Conservation (phyloP, 2,888 invertebrate species). For the Litoditis marina region DNA sequence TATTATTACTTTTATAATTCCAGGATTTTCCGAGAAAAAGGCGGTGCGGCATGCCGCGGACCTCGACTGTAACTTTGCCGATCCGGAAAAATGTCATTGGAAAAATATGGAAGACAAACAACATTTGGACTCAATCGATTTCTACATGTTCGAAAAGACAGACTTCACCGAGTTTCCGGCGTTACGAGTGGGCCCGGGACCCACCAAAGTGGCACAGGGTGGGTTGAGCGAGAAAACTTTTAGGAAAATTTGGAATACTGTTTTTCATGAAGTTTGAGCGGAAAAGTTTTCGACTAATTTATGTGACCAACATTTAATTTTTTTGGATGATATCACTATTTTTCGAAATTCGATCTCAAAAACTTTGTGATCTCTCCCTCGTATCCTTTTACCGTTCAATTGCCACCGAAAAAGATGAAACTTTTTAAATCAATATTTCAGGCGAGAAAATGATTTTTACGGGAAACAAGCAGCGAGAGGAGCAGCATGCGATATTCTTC, state of each 20-base stretch:
- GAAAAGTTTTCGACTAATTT: no score
- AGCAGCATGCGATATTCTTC: slow-evolving; percentile 54
- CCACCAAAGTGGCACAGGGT: slow-evolving; percentile 54
- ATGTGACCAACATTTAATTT: background rate
- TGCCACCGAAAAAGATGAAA: no score
- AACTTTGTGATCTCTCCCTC: no score
- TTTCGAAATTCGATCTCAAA: slow-evolving; percentile 2
- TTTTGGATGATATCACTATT: background rate
- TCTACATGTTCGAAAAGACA: slow-evolving; percentile 57
- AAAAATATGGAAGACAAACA: slow-evolving; percentile 45
- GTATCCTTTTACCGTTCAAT: no score
- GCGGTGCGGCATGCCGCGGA: slow-evolving; percentile 51
- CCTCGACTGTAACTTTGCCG: slow-evolving; percentile 55
- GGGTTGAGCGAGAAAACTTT: no score
- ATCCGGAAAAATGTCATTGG: slow-evolving; percentile 54
- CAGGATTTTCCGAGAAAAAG: slow-evolving; percentile 21
- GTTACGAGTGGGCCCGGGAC: slow-evolving; percentile 57
- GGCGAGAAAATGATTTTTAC: slow-evolving; percentile 44
- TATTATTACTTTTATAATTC: slow-evolving; percentile 6
- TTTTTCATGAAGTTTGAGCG: no score
- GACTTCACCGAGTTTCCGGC: slow-evolving; percentile 59
- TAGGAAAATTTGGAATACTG: no score
- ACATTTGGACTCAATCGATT: slow-evolving; percentile 46
- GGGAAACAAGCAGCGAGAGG: slow-evolving; percentile 47
- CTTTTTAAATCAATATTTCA: no score